These are phyloP conservation scores for Saturnia japonica DNA, from an alignment of 2,888 invertebrate species.

Conservation along the genomic window DNA sequence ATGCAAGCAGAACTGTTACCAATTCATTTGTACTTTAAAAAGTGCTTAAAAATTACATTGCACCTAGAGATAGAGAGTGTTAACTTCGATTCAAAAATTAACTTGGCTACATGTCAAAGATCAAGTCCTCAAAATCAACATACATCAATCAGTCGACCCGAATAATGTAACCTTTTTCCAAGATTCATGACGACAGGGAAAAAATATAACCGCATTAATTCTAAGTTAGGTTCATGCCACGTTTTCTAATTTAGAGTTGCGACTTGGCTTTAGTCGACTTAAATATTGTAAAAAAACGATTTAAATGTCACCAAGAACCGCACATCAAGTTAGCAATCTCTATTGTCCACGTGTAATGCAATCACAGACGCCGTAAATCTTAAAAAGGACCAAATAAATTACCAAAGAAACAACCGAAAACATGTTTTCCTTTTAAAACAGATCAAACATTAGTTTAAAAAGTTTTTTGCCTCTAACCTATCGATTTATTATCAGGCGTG, in stretches of 20 bases:
- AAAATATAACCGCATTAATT: background rate
- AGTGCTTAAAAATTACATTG: no score
- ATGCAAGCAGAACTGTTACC: no score
- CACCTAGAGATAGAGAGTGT: no score
- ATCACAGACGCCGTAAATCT: constrained; percentile 7
- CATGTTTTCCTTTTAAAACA: background rate
- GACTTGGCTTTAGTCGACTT: background rate
- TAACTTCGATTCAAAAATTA: no score
- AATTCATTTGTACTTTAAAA: no score
- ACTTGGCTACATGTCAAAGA: background rate
- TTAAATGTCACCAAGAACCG: background rate
- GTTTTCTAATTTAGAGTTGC: background rate
- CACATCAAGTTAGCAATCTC: background rate
- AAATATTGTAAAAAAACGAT: background rate
- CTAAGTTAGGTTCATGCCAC: background rate
- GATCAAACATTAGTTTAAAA: constrained; percentile 1
- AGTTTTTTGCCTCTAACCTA: background rate
- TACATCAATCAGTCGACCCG: background rate
- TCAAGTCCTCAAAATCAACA: background rate
- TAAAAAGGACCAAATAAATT: constrained; percentile 11
- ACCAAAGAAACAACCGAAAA: background rate
- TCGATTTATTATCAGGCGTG: background rate
- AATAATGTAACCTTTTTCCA: background rate
- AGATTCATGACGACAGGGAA: background rate
- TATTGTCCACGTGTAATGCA: background rate